phyloP scores from a whole-genome alignment of 37 sponge, comb jelly and placozoan genomes.

The Chondrosia reniformis region DNA sequence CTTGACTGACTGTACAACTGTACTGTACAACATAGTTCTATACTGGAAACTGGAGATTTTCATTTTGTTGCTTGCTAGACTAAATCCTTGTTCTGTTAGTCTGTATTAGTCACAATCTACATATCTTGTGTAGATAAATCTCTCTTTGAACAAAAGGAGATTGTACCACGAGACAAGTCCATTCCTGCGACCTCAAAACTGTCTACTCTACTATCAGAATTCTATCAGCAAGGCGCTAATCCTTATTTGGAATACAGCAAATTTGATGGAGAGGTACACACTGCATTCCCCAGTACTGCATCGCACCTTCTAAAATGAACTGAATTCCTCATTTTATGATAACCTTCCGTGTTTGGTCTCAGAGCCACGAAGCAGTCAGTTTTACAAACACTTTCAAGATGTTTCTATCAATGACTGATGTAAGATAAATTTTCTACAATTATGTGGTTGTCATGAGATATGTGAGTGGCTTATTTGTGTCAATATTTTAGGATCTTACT shows the following conservation, averaged over 20 bases:
- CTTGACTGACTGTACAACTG: no score
- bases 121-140: no score
- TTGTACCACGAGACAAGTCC: not conserved
- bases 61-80: no score
- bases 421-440: conserved; percentile 57
- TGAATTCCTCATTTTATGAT: not conserved
- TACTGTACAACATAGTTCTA: no score
- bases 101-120: no score
- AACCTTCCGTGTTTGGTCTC: not conserved
- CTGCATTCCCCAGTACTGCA: not conserved
- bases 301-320: not conserved
- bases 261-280: conserved; percentile 68
- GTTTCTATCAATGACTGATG: no score
- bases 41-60: no score
- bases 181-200: conserved; percentile 37
- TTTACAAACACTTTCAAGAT: conserved; percentile 43
- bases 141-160: not conserved
- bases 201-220: conserved; percentile 40
- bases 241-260: conserved; percentile 67
- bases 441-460: not conserved
- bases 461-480: not conserved
- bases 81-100: no score
- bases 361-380: conserved; percentile 53
- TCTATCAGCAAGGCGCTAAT: conserved; percentile 44
- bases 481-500: no score